These are phyloP conservation scores for Pachliopta kotzebuea DNA, from an alignment of 2,888 invertebrate species.

Conservation along the genomic window DNA sequence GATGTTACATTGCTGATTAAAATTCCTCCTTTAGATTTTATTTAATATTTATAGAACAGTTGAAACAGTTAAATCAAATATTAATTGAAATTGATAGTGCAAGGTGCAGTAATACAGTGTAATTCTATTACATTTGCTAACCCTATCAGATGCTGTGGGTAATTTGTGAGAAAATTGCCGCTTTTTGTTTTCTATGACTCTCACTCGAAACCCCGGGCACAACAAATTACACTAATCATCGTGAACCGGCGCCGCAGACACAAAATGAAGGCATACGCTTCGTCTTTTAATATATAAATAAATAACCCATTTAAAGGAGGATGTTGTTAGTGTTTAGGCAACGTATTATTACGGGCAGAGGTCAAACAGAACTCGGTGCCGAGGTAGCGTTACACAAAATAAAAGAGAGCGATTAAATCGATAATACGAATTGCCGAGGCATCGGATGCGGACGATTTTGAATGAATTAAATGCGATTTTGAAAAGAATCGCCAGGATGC, in stretches of 20 bases:
- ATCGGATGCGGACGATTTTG: conserved; percentile 65
- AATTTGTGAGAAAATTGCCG: conserved; percentile 59
- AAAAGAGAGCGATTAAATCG: conserved; percentile 75
- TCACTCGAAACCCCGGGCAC: conserved; percentile 35
- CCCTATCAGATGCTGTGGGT: conserved; percentile 33
- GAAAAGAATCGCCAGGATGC: conserved; percentile 51
- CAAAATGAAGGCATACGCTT: conserved; percentile 76
- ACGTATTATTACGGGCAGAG: conserved; percentile 74
- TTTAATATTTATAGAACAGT: no score
- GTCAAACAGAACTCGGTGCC: conserved; percentile 69
- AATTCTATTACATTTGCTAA: conserved; percentile 9
- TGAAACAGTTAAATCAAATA: no score
- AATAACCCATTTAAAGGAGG: conserved; percentile 75
- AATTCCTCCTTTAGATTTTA: no score
- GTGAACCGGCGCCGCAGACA: conserved; percentile 68
- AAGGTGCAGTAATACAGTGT: neutral
- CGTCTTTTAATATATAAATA: conserved; percentile 77
- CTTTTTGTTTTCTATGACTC: conserved; percentile 48
- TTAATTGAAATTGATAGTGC: no score
- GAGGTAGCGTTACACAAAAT: conserved; percentile 47
- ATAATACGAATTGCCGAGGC: conserved; percentile 62
- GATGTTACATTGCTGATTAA: conserved; percentile 40
- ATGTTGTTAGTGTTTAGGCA: conserved; percentile 64
- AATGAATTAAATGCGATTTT: conserved; percentile 62
- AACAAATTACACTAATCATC: conserved; percentile 70